Evolutionary conservation across 2,888 invertebrate species (phyloP).

Genomic region (Melieria crassipennis): DNA sequence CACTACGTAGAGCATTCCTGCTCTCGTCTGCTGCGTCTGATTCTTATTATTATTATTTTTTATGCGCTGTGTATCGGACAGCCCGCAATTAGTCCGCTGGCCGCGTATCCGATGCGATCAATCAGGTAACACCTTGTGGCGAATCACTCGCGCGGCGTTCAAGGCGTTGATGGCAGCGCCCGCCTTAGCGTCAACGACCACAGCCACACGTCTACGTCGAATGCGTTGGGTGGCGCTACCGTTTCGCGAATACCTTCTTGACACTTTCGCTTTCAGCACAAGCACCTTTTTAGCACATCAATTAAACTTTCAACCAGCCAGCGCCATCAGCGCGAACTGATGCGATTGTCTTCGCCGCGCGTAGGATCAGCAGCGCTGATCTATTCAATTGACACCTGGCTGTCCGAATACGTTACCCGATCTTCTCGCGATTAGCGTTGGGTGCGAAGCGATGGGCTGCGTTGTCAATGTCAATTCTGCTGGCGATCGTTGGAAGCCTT

Average conservation of each 20-base stretch:
- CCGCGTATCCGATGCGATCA: constrained; percentile 37
- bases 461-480: constrained; percentile 17
- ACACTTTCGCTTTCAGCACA: constrained; percentile 55
- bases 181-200: too few relatives aligned
- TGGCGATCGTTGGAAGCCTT: background rate
- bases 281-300: constrained; percentile 55
- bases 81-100: background rate
- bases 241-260: constrained; percentile 42
- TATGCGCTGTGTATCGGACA: background rate
- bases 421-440: constrained; percentile 12
- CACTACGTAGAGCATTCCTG: constrained; percentile 34
- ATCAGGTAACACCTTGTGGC: constrained; percentile 50
- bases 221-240: constrained; percentile 19
- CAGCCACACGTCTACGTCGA: constrained; percentile 8
- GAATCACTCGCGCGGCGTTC: background rate
- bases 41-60: background rate
- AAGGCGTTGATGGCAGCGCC: too few relatives aligned
- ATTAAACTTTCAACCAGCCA: constrained; percentile 62
- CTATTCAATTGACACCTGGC: constrained; percentile 58
- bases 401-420: background rate
- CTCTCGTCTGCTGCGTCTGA: constrained; percentile 15
- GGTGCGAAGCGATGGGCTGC: constrained; percentile 21
- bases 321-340: constrained; percentile 46
- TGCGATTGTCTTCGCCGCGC: constrained; percentile 34
- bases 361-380: constrained; percentile 46